Percentiles rank a stretch among this genome's conserved stretches.
phyloP scores from a whole-genome alignment of 2,888 invertebrate genomes.

The Acanthosepion pharaonis region DNA sequence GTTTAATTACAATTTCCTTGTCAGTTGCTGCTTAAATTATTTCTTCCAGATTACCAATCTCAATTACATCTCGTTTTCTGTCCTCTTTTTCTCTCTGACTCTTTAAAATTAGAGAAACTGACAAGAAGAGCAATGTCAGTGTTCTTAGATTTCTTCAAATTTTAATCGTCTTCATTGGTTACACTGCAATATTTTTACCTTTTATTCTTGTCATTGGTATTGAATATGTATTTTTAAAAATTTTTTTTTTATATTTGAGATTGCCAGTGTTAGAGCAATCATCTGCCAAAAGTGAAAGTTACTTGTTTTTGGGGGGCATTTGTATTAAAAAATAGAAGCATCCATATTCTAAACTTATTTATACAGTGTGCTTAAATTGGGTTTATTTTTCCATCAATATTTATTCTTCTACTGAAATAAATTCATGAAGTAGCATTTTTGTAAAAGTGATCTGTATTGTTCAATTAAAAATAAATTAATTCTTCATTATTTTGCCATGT shows the following conservation, averaged over 20 bases:
- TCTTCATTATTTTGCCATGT: too few species aligned
- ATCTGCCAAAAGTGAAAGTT: neutral
- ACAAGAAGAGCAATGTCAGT: neutral
- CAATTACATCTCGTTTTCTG: neutral
- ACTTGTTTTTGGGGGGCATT: neutral
- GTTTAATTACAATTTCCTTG: conserved; percentile 33
- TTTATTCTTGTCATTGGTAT: neutral
- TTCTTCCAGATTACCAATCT: conserved; percentile 33
- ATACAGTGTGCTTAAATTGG: too few species aligned
- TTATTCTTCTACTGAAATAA: too few species aligned
- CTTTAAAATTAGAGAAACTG: neutral
- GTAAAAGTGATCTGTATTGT: too few species aligned
- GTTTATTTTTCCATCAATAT: too few species aligned
- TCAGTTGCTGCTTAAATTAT: conserved; percentile 1
- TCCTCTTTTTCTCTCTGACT: neutral
- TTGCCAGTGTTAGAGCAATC: too few species aligned
- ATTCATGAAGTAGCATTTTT: too few species aligned
- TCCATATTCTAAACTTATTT: too few species aligned
- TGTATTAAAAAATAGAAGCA: neutral
- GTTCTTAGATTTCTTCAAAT: neutral
- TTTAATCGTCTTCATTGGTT: neutral
- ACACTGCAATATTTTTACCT: neutral
- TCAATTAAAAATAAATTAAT: too few species aligned
- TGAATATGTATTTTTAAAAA: too few species aligned
- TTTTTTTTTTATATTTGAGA: too few species aligned